Evolutionary conservation across 2,113 vertebrate species (phyloP), one percentile per base, ranked within the genome.

Genomic region (Dipodomys ordii): DNA sequence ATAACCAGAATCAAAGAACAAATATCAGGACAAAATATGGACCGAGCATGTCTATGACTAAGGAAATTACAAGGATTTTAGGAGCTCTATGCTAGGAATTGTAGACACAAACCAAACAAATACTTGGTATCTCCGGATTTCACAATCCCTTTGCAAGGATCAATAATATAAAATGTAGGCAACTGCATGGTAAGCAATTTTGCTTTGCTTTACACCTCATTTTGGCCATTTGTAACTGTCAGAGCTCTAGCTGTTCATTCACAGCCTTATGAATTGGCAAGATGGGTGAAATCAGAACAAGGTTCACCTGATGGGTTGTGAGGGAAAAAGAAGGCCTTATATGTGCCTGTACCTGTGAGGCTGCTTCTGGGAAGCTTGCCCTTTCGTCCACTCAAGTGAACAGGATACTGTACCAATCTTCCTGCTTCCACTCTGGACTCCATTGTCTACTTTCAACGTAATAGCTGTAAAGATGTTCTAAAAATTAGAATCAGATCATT

Each of bases 141-240:
- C 69, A 90, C 22, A 64, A 65, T 73, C 15, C 15, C 23, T 49
- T 49, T 49, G 30, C 68, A 72, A 93, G 30, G 22, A 77, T 92
- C 53, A 64, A 13, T 69, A 78, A 39, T 80, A 27, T 1, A 53
- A 91, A 93, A 44, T 83, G 80, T 46, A 32, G 9, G 10, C 67
- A 5, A 30, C 7, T 7, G 15, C 9, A 23, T 49, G 23, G 49
- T 93, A 86, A 91, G 35, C 13, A 32, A 39, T 69, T 73, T 80
- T 91, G 39, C 53, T 82, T 90, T 81, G 20, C 44, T 92, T 92
- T 53, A 19, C 77, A 39, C 57, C 28, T 94, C 69, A 28, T 77
- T 30, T 71, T 77, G 64, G 65, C 57, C 18, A 8, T 87, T 90
- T 11, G 22, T 49, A 78, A 49, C 25, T 90, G 44, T 85, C 44